Conservation (phyloP, 2,113 vertebrate species). For the human (Homo sapiens) region DNA sequence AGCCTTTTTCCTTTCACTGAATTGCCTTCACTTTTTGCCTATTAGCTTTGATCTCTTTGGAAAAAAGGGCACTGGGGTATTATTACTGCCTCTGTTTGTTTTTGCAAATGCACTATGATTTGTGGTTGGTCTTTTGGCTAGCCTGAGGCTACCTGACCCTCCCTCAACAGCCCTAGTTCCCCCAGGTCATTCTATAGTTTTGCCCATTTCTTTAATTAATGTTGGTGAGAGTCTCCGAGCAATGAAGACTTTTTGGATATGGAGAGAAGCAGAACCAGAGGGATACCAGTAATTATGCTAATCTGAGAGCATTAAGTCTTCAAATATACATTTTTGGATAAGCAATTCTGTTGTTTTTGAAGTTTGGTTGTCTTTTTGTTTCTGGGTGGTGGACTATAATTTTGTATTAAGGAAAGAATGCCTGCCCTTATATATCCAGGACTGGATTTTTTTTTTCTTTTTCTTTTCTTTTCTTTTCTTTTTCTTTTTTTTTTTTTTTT, state of each 20-base stretch:
- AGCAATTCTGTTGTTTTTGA: constrained; percentile 53
- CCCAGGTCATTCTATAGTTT: not conserved
- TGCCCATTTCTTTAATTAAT: not conserved
- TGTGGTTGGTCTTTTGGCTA: constrained; percentile 4
- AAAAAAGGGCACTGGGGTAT: not conserved
- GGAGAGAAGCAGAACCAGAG: constrained; percentile 30
- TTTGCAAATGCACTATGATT: constrained; percentile 24
- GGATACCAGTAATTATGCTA: constrained; percentile 49
- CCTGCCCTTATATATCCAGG: not conserved
- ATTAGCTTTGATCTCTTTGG: constrained; percentile 54
- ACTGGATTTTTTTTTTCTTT: constrained; percentile 1
- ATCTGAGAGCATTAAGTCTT: constrained; percentile 56
- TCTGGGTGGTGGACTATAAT: constrained; percentile 42
- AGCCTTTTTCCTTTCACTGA: constrained; percentile 9
- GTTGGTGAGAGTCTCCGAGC: not conserved
- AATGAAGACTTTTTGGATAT: not conserved
- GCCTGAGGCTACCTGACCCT: constrained; percentile 6
- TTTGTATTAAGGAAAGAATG: constrained; percentile 47
- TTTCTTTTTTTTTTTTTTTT: not conserved
- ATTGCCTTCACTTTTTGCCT: not conserved
- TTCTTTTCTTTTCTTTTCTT: not conserved
- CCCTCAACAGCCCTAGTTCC: not conserved
- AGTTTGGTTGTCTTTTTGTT: constrained; percentile 56
- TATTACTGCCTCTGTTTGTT: constrained; percentile 15
- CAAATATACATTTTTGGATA: constrained; percentile 54